Conservation (phyloP, 2,797 vertebrate species). For the Euthynnus affinis region DNA sequence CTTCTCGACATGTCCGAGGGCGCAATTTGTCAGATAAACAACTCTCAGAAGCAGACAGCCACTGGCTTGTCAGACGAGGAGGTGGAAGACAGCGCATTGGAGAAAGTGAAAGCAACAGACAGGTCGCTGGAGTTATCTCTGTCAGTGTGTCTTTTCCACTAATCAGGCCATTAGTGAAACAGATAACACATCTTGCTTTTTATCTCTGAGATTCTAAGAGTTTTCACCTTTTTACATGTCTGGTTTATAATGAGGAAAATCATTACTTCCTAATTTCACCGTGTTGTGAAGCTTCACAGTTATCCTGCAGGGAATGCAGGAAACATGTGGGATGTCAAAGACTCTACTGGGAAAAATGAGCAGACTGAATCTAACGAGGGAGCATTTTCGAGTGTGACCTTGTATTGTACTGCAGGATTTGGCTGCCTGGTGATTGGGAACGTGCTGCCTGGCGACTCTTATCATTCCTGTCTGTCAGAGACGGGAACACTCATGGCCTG, state of each 20-base stretch:
- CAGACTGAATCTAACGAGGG: constrained; percentile 2
- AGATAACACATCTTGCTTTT: constrained; percentile 40
- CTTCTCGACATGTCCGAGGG: constrained; percentile 49
- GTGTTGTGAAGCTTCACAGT: constrained; percentile 12
- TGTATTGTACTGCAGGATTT: constrained; percentile 57
- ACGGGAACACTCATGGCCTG: constrained; percentile 70
- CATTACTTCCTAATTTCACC: not conserved
- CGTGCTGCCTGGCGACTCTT: constrained; percentile 71
- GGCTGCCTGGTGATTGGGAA: constrained; percentile 65
- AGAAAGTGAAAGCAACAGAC: constrained; percentile 25
- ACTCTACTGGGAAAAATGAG: constrained; percentile 14
- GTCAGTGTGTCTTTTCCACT: constrained; percentile 34
- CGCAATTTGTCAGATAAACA: constrained; percentile 67
- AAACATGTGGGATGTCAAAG: constrained; percentile 3
- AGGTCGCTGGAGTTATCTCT: constrained; percentile 43
- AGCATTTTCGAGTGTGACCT: constrained; percentile 55
- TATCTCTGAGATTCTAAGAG: not conserved
- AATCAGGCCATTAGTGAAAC: constrained; percentile 57
- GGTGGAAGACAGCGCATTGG: constrained; percentile 18
- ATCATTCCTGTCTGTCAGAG: constrained; percentile 75
- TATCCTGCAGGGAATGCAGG: not conserved
- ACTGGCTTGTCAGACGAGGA: constrained; percentile 22
- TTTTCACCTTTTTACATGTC: constrained; percentile 35
- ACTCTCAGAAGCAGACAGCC: constrained; percentile 29
- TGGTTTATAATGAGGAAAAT: not conserved